Conservation (phyloP, 2,888 invertebrate species). For the Drosophila pseudotalamancana region DNA sequence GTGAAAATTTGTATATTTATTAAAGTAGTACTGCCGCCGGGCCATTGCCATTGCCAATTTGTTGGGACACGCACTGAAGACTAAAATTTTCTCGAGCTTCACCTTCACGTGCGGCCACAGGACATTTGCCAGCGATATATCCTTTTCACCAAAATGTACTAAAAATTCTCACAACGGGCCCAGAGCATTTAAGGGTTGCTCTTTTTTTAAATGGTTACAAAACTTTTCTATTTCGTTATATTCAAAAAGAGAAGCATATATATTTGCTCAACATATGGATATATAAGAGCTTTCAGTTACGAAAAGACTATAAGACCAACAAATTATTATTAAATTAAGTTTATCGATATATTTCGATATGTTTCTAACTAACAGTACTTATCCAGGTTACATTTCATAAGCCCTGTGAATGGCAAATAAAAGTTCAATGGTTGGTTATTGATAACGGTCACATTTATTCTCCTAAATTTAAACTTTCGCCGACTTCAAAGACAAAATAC, state of each 20-base stretch:
- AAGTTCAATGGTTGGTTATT: background rate
- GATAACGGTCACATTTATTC: background rate
- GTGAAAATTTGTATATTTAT: conserved; percentile 83
- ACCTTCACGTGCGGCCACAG: conserved; percentile 57
- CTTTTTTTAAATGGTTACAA: background rate
- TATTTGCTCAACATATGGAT: too few relatives aligned
- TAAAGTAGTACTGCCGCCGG: conserved; percentile 82
- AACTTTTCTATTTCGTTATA: background rate
- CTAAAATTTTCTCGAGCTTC: conserved; percentile 52
- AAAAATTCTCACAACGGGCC: conserved; percentile 35
- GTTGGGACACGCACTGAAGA: conserved; percentile 59
- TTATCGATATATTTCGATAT: conserved; percentile 1
- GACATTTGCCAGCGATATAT: conserved; percentile 43
- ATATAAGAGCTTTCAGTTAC: too few relatives aligned
- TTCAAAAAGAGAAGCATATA: background rate
- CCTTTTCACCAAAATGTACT: conserved; percentile 31
- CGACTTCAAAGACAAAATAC: too few relatives aligned
- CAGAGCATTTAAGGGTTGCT: conserved; percentile 18
- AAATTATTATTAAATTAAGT: too few relatives aligned
- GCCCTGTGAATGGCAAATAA: background rate
- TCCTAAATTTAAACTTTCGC: too few relatives aligned
- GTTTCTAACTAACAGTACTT: background rate
- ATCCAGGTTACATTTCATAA: background rate
- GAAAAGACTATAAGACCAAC: too few relatives aligned
- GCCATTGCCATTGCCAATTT: conserved; percentile 83